Evolutionary conservation across 2,888 invertebrate genomes (phyloP).

Genomic region (Laothoe populi): DNA sequence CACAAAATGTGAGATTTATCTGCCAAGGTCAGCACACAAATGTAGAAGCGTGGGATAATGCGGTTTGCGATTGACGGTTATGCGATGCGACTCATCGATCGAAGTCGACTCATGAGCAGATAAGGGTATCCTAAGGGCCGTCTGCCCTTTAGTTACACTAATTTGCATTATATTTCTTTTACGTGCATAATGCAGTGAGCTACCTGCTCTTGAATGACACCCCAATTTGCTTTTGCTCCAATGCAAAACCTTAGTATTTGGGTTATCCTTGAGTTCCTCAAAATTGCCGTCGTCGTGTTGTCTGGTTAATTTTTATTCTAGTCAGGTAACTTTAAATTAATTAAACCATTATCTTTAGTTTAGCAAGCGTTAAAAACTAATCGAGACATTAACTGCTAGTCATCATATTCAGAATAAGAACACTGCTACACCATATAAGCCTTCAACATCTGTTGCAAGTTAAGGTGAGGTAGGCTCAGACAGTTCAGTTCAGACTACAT

Average conservation of each 20-base stretch:
- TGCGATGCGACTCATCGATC: constrained; percentile 44
- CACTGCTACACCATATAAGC: constrained; percentile 26
- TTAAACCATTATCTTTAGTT: too few species aligned
- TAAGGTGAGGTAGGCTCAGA: too few species aligned
- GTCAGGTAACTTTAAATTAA: too few species aligned
- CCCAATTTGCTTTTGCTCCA: too few species aligned
- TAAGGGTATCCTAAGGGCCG: constrained; percentile 40
- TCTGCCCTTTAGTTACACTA: not conserved
- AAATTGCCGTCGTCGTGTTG: too few species aligned
- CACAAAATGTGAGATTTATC: not conserved
- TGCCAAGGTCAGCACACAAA: not conserved
- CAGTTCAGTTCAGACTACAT: too few species aligned
- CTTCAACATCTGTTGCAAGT: constrained; percentile 28
- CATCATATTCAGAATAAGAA: not conserved
- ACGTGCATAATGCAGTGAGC: not conserved
- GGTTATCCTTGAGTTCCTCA: too few species aligned
- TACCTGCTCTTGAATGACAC: not conserved
- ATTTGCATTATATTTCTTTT: not conserved
- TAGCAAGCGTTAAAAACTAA: not conserved
- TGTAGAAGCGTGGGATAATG: constrained; percentile 18
- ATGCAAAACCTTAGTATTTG: too few species aligned
- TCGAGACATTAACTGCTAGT: not conserved
- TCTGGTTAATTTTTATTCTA: too few species aligned
- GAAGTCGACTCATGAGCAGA: constrained; percentile 53
- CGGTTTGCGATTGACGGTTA: constrained; percentile 46